phyloP scores from a whole-genome alignment of 1,140 invertebrate genomes.

The Cydia strobilella region DNA sequence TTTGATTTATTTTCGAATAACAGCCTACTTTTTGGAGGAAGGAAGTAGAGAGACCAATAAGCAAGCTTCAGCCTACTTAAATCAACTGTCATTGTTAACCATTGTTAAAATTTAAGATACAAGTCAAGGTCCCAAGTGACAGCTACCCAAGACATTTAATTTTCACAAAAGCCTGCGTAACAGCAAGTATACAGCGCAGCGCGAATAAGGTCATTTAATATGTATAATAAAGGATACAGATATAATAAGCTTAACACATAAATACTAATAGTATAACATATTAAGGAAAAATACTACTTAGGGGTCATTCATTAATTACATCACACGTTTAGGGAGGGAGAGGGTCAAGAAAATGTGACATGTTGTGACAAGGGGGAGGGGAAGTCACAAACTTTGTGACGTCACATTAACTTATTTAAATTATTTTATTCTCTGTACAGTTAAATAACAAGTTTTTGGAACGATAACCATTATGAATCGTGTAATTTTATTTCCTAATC shows the following conservation, averaged over 20 bases:
- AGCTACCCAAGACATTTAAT: constrained; percentile 2
- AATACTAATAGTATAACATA: not conserved
- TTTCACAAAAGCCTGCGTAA: not conserved
- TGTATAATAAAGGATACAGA: not conserved
- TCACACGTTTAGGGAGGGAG: no score
- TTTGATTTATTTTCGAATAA: no score
- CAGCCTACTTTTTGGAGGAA: not conserved
- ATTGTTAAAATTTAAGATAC: constrained; percentile 4
- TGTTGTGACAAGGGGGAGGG: no score
- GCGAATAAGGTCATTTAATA: not conserved
- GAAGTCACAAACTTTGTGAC: no score
- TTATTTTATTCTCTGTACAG: no score
- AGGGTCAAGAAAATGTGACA: no score
- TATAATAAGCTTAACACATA: not conserved
- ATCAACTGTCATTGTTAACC: constrained; percentile 6
- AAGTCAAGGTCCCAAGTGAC: constrained; percentile 9
- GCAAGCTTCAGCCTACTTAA: not conserved
- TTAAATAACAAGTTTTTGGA: no score
- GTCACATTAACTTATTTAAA: no score
- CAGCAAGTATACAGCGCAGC: not conserved
- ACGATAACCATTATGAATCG: no score
- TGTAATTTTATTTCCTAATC: no score
- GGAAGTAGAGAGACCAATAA: not conserved
- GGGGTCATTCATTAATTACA: no score
- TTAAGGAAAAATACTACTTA: not conserved